phyloP scores from a whole-genome alignment of 2,113 vertebrate species.

The Calidris pugnax region DNA sequence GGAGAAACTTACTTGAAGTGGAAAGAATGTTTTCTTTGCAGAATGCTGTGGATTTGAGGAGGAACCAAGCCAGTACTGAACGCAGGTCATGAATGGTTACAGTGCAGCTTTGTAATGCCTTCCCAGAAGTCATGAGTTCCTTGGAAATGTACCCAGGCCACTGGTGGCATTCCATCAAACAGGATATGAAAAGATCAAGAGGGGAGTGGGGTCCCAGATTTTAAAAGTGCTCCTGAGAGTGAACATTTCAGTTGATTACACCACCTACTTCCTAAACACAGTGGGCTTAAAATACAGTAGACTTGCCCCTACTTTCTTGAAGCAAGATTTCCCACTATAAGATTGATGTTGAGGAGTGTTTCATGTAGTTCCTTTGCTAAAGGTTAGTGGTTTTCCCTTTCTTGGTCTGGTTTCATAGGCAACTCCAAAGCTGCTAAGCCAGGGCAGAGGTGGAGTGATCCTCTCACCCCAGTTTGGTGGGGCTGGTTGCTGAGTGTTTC shows the following conservation, averaged over 20 bases:
- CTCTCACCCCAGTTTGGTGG: background rate
- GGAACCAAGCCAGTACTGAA: slow-evolving; percentile 28
- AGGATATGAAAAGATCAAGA: background rate
- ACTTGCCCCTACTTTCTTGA: background rate
- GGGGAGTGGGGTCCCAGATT: background rate
- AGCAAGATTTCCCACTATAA: background rate
- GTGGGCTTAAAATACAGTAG: background rate
- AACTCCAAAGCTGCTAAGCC: background rate
- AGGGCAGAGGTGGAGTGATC: background rate
- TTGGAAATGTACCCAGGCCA: background rate
- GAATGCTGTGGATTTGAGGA: background rate
- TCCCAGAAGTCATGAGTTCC: slow-evolving; percentile 46
- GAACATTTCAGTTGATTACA: accelerated
- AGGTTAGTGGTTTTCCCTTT: background rate
- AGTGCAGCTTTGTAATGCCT: slow-evolving; percentile 36
- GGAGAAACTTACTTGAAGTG: background rate
- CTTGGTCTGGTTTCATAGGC: background rate
- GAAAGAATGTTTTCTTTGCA: slow-evolving; percentile 41
- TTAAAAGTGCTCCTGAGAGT: background rate
- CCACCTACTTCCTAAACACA: background rate
- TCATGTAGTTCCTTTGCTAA: background rate
- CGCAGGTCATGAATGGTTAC: background rate
- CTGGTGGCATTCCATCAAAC: background rate
- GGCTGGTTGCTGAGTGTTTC: background rate
- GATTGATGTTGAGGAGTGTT: no score